Conservation (phyloP, 2,113 vertebrate genomes). For the Ptyas mucosa region DNA sequence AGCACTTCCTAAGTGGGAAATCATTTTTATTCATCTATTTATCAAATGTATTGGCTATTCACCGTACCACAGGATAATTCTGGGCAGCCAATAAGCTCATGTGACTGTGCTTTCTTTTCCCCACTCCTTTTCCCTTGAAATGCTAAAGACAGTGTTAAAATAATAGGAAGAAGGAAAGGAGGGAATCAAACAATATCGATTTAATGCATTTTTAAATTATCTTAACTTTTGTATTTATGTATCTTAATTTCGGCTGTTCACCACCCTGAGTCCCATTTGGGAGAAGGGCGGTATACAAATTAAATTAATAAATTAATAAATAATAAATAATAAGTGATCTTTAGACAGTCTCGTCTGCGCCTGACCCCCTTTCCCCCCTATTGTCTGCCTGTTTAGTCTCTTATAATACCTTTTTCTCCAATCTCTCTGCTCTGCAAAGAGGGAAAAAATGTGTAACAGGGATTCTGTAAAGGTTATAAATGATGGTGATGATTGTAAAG, state of each 20-base stretch:
- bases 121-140: background rate
- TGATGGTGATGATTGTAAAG: background rate
- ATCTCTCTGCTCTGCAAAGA: background rate
- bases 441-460: background rate
- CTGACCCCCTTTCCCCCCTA: background rate
- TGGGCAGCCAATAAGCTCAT: background rate
- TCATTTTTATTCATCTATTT: background rate
- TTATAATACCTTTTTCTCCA: background rate
- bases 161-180: background rate
- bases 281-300: no score
- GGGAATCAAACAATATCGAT: background rate
- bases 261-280: no score
- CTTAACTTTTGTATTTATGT: no score
- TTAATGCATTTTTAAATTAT: no score
- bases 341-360: no score
- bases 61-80: background rate
- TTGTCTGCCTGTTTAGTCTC: background rate
- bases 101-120: background rate
- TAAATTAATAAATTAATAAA: no score
- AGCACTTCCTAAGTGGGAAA: background rate
- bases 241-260: no score
- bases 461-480: background rate
- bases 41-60: background rate
- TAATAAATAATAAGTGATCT: no score
- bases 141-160: background rate